Evolutionary conservation across 2,888 invertebrate species (phyloP).

Genomic region (Falcaria lacertinaria): DNA sequence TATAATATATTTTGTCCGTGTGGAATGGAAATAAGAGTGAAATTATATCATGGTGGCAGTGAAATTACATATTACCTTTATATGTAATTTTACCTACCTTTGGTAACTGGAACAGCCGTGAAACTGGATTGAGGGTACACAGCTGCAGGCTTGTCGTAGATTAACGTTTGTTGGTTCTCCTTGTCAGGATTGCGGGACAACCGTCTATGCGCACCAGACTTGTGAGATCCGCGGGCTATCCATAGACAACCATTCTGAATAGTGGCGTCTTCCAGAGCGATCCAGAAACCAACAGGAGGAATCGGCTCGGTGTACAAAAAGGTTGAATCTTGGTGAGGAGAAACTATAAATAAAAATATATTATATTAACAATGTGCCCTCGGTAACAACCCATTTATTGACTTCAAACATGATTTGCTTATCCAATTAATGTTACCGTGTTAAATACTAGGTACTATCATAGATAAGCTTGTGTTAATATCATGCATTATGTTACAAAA

Average conservation of each 20-base stretch:
- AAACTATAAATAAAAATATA: conserved; percentile 77
- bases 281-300: conserved; percentile 94
- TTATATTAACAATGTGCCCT: too few species aligned
- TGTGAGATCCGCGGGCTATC: conserved; percentile 95
- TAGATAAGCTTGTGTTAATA: too few species aligned
- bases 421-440: too few species aligned
- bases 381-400: too few species aligned
- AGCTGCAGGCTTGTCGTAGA: conserved; percentile 85
- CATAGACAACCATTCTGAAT: conserved; percentile 96
- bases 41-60: too few species aligned
- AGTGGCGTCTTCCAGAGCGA: conserved; percentile 96
- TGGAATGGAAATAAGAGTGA: too few species aligned
- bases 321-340: conserved; percentile 91
- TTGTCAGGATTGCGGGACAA: conserved; percentile 85
- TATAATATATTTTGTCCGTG: too few species aligned
- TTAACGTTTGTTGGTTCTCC: conserved; percentile 77
- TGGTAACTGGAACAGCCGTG: conserved; percentile 87
- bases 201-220: conserved; percentile 87
- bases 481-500: too few species aligned
- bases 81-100: too few species aligned
- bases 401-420: too few species aligned
- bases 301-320: conserved; percentile 92
- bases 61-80: too few species aligned
- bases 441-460: too few species aligned
- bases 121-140: conserved; percentile 87